Conservation (phyloP, 2,888 invertebrate genomes). For the Drosophila colorata region DNA sequence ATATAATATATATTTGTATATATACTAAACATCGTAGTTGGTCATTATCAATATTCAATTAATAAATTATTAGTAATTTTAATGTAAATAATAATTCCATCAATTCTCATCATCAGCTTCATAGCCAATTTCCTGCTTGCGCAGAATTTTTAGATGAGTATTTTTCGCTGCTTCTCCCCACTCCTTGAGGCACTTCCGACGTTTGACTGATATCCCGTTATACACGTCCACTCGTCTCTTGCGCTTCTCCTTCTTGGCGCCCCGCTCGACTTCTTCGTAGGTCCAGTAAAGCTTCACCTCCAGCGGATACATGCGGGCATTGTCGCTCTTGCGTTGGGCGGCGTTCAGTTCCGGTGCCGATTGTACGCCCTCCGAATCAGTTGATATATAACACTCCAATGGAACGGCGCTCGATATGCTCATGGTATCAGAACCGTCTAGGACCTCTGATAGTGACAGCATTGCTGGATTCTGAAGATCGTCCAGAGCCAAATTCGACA, state of each 20-base stretch:
- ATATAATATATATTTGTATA: neutral
- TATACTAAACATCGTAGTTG: neutral
- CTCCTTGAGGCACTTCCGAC: neutral
- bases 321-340: neutral
- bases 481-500: conserved; percentile 12
- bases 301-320: conserved; percentile 6
- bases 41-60: neutral
- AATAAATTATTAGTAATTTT: too few relatives aligned
- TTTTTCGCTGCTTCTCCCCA: fast-evolving
- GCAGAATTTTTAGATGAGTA: neutral
- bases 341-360: conserved; percentile 24
- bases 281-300: conserved; percentile 7
- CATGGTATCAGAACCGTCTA: neutral
- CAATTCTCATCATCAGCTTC: conserved; percentile 32
- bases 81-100: neutral
- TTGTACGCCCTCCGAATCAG: conserved; percentile 12
- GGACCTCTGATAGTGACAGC: neutral
- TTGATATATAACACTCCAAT: neutral
- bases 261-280: neutral
- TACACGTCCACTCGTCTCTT: neutral
- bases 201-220: conserved; percentile 2
- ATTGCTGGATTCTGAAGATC: neutral
- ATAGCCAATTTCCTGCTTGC: conserved; percentile 18
- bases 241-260: conserved; percentile 7
- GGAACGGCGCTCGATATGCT: neutral